Conservation (phyloP, 2,797 vertebrate genomes). For the Melanotaenia parkinsoni region DNA sequence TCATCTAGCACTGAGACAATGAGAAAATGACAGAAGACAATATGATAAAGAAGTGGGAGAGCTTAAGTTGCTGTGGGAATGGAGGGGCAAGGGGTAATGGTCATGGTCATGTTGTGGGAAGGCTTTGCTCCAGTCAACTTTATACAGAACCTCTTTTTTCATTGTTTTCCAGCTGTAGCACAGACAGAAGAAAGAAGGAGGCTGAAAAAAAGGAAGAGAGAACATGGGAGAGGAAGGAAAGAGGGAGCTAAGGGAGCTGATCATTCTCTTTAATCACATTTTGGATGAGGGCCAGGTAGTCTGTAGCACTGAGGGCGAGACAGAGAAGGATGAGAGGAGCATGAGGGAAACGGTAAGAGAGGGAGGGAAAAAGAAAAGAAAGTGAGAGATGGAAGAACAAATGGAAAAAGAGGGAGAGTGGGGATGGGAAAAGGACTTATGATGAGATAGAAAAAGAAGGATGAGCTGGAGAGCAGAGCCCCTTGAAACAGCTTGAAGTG, state of each 20-base stretch:
- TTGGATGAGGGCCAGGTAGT: constrained; percentile 97
- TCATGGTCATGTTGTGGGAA: constrained; percentile 50
- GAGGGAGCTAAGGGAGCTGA: constrained; percentile 87
- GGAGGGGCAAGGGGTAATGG: constrained; percentile 39
- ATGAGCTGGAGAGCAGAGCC: constrained; percentile 77
- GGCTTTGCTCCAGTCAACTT: constrained; percentile 69
- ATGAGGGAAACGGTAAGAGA: constrained; percentile 49
- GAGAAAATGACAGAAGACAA: constrained; percentile 62
- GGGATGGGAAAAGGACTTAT: constrained; percentile 67
- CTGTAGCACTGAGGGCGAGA: constrained; percentile 84
- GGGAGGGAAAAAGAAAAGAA: constrained; percentile 67
- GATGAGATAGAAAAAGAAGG: constrained; percentile 55
- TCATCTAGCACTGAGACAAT: constrained; percentile 63
- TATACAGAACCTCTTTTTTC: constrained; percentile 54
- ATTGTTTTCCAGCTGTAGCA: constrained; percentile 75
- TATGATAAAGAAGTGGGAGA: constrained; percentile 20
- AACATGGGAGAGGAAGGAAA: constrained; percentile 71
- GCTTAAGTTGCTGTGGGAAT: constrained; percentile 31
- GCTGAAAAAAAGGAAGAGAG: constrained; percentile 55
- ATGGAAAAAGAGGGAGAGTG: constrained; percentile 76
- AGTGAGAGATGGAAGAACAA: constrained; percentile 60
- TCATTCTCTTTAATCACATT: constrained; percentile 99
- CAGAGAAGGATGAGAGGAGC: constrained; percentile 64
- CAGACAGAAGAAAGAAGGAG: constrained; percentile 77
- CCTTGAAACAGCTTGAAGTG: constrained; percentile 88